Conservation (phyloP, 2,888 invertebrate species). For the Automeris io region DNA sequence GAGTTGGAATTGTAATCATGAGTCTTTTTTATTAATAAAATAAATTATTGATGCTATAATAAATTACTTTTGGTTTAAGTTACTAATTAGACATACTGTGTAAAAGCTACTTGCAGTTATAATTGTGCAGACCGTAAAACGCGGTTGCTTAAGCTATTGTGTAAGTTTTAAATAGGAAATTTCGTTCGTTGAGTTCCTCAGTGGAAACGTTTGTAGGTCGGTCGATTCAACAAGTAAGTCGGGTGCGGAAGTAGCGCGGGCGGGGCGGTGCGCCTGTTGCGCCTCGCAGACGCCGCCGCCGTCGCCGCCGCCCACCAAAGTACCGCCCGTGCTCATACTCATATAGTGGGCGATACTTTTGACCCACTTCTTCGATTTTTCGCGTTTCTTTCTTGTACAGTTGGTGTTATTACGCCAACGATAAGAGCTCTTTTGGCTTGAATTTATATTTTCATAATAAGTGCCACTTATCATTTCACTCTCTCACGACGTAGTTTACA, state of each 20-base stretch:
- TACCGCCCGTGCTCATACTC: slow-evolving; percentile 44
- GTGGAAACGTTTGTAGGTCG: slow-evolving; percentile 71
- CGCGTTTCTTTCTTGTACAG: slow-evolving; percentile 26
- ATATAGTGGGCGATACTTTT: slow-evolving; percentile 53
- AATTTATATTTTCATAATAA: background rate
- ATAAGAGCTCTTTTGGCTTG: slow-evolving; percentile 1
- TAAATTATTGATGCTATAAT: too few relatives aligned
- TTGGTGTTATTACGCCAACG: slow-evolving; percentile 13
- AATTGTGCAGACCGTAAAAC: background rate
- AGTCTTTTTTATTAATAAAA: too few relatives aligned
- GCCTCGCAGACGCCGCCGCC: slow-evolving; percentile 67
- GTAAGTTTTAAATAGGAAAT: slow-evolving; percentile 25
- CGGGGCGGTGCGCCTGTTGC: slow-evolving; percentile 67
- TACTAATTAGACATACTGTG: too few relatives aligned
- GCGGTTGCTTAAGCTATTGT: background rate
- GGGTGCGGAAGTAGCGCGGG: slow-evolving; percentile 64
- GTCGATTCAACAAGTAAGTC: slow-evolving; percentile 76
- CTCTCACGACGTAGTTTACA: background rate
- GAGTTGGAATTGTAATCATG: too few relatives aligned
- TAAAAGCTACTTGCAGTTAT: too few relatives aligned
- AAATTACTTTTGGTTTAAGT: too few relatives aligned
- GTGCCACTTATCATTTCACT: background rate
- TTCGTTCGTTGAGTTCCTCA: slow-evolving; percentile 50
- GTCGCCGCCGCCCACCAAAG: slow-evolving; percentile 58
- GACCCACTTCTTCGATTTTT: slow-evolving; percentile 46